phyloP scores from a whole-genome alignment of 2,888 invertebrate genomes.

The Ethmia dodecea region DNA sequence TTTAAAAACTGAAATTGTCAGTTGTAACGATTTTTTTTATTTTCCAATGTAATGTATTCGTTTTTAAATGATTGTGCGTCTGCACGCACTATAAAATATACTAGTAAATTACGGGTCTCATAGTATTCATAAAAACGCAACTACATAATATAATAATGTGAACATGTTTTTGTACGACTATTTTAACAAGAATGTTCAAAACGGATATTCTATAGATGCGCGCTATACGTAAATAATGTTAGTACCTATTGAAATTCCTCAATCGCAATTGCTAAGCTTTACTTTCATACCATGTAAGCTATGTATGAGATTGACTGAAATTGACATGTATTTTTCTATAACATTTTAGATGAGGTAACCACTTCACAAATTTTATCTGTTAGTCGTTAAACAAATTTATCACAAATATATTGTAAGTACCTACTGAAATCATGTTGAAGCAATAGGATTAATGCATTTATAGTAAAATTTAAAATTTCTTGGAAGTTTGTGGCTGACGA shows the following conservation, averaged over 20 bases:
- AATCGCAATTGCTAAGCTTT: too few species aligned
- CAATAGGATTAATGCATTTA: constrained; percentile 14
- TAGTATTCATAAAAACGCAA: too few species aligned
- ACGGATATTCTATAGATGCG: too few species aligned
- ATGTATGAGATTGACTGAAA: constrained; percentile 9
- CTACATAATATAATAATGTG: too few species aligned
- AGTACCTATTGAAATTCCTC: too few species aligned
- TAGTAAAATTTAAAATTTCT: constrained; percentile 2
- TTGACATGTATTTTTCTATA: constrained; percentile 22
- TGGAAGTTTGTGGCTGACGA: too few species aligned
- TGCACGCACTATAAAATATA: background rate
- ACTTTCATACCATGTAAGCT: too few species aligned
- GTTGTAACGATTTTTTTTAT: constrained; percentile 28
- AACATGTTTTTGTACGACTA: too few species aligned
- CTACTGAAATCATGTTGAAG: constrained; percentile 28
- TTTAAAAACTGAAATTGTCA: constrained; percentile 34
- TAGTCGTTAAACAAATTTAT: constrained; percentile 10
- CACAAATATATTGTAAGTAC: constrained; percentile 14
- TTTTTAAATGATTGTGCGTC: background rate
- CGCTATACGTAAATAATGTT: too few species aligned
- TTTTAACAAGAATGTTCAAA: too few species aligned
- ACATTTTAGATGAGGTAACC: constrained; percentile 25
- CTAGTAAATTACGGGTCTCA: background rate
- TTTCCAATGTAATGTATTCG: background rate
- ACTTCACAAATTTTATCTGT: constrained; percentile 26